A percentile compares a stretch with the other conserved stretches of the same genome.
These are phyloP conservation scores for Serrognathus titanus DNA, from an alignment of 2,888 invertebrate species.

Conservation along the genomic window DNA sequence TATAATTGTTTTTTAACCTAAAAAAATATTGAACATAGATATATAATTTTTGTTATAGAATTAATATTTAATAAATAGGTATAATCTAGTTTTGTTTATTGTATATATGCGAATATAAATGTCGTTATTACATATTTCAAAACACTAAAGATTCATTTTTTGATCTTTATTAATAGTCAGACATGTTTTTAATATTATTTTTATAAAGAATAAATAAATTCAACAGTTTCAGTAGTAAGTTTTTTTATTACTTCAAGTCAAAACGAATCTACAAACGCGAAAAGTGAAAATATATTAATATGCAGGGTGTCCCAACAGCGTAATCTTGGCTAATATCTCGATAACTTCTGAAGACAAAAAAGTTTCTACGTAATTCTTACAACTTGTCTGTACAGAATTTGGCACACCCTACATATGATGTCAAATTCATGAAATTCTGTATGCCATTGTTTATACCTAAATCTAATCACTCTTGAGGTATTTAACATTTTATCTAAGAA, in stretches of 20 bases:
- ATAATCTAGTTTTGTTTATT: slow-evolving; percentile 23
- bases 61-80: slow-evolving; percentile 40
- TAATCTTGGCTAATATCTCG: not conserved
- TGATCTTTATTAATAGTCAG: slow-evolving; percentile 21
- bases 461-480: no score
- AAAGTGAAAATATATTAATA: no score
- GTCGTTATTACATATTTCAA: slow-evolving; percentile 23
- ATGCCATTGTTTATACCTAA: no score
- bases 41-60: slow-evolving; percentile 49
- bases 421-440: no score
- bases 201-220: slow-evolving; percentile 20
- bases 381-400: no score
- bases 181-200: slow-evolving; percentile 21
- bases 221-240: slow-evolving; percentile 6
- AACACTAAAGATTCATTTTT: slow-evolving; percentile 20
- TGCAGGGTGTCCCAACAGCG: no score
- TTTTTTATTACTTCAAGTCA: not conserved
- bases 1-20: slow-evolving; percentile 44
- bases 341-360: not conserved
- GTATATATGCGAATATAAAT: slow-evolving; percentile 25
- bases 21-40: slow-evolving; percentile 30
- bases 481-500: no score
- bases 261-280: no score
- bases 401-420: no score
- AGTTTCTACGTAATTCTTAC: no score